phyloP scores from a whole-genome alignment of 1,140 invertebrate species.

The Drosophila bifasciata region DNA sequence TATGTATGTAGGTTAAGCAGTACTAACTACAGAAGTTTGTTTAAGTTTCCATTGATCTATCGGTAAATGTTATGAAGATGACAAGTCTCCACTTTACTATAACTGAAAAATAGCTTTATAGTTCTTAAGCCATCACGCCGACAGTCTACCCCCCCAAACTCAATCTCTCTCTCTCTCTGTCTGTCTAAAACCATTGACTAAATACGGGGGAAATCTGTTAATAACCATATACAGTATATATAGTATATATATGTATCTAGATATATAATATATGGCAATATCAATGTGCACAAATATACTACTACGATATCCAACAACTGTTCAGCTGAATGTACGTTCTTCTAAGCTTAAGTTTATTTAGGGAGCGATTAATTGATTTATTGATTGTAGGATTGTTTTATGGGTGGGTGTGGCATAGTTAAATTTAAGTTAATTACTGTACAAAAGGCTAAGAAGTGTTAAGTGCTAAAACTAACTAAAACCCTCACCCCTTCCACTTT shows the following conservation, averaged over 20 bases:
- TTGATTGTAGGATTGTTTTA: constrained; percentile 22
- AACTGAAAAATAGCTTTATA: constrained; percentile 83
- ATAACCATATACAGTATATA: constrained; percentile 32
- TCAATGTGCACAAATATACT: constrained; percentile 39
- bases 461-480: constrained; percentile 45
- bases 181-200: constrained; percentile 22
- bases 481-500: constrained; percentile 2
- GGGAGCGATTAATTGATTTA: constrained; percentile 18
- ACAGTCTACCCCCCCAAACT: constrained; percentile 21
- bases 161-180: neutral
- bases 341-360: constrained; percentile 51
- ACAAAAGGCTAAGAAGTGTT: constrained; percentile 39
- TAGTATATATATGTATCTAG: constrained; percentile 23
- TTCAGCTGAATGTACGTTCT: constrained; percentile 66
- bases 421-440: constrained; percentile 43
- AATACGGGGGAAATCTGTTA: constrained; percentile 11
- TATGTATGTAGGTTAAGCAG: constrained; percentile 38
- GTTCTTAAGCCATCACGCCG: constrained; percentile 67
- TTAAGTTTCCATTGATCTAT: constrained; percentile 63
- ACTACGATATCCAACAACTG: constrained; percentile 55
- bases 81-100: constrained; percentile 75
- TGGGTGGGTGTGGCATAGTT: constrained; percentile 35
- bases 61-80: constrained; percentile 53
- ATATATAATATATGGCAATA: constrained; percentile 29
- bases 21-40: constrained; percentile 23